Conservation (phyloP, 2,797 vertebrate genomes). For the Cynopterus sphinx region DNA sequence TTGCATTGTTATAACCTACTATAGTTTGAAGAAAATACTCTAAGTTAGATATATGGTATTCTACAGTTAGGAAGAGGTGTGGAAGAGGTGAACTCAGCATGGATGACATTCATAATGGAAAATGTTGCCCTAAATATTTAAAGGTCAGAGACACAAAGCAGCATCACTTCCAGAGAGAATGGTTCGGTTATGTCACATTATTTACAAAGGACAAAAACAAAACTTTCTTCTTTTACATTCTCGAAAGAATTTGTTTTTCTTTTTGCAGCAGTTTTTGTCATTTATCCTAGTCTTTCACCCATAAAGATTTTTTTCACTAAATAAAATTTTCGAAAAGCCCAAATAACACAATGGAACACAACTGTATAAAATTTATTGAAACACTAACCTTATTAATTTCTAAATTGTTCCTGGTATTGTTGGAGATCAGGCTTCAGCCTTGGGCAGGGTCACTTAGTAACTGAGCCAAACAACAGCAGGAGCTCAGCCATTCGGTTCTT, state of each 20-base stretch:
- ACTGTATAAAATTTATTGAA: constrained; percentile 57
- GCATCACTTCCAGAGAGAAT: neutral
- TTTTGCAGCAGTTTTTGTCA: neutral
- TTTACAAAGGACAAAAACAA: neutral
- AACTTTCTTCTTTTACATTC: neutral
- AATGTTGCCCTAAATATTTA: neutral
- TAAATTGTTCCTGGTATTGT: neutral
- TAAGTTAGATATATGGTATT: neutral
- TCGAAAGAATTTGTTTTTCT: neutral
- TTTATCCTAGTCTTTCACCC: constrained; percentile 24
- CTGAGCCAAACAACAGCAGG: neutral
- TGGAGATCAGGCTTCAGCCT: neutral
- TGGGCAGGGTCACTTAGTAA: neutral
- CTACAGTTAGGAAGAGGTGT: neutral
- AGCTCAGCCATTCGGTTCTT: neutral
- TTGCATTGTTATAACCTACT: neutral
- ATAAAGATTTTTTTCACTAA: constrained; percentile 4
- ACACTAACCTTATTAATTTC: constrained; percentile 64
- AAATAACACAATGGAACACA: constrained; percentile 51
- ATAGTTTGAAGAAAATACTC: neutral
- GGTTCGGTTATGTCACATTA: neutral
- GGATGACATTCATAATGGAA: neutral
- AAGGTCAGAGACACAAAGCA: neutral
- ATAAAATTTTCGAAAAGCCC: neutral
- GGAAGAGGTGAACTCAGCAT: neutral